A percentile compares a stretch with the other conserved stretches of the same genome.
Conservation (phyloP, 2,113 vertebrate genomes). For the Engystomops pustulosus region DNA sequence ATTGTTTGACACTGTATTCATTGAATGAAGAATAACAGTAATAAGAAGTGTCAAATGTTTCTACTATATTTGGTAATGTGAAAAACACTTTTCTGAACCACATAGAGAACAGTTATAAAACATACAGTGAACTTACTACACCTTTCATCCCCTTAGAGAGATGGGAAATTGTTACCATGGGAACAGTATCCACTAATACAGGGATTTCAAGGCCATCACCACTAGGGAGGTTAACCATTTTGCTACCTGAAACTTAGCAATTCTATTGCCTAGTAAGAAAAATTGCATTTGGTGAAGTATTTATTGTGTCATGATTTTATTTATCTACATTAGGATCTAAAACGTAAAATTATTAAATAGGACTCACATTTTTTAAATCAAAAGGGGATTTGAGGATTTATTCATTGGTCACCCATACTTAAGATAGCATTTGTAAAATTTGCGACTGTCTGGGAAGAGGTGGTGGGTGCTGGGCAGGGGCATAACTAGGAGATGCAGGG, state of each 20-base stretch:
- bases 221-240: background rate
- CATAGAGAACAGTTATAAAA: background rate
- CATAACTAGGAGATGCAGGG: too few relatives aligned
- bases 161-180: conserved; percentile 29
- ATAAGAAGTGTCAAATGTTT: background rate
- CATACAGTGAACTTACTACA: conserved; percentile 15
- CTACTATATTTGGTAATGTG: background rate
- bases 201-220: conserved; percentile 30
- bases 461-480: too few relatives aligned
- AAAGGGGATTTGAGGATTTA: too few relatives aligned
- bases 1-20: background rate
- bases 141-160: background rate
- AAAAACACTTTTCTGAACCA: background rate
- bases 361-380: too few relatives aligned
- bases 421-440: too few relatives aligned
- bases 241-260: background rate
- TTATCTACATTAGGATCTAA: too few relatives aligned
- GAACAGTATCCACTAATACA: conserved; percentile 12
- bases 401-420: too few relatives aligned
- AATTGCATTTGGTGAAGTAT: background rate
- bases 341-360: too few relatives aligned
- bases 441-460: too few relatives aligned
- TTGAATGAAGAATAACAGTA: background rate
- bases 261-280: background rate
- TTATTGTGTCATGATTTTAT: background rate